Percentiles rank a stretch among this genome's conserved stretches.
Conservation (phyloP, 2,888 invertebrate species). For the Ditylenchus weischeri region DNA sequence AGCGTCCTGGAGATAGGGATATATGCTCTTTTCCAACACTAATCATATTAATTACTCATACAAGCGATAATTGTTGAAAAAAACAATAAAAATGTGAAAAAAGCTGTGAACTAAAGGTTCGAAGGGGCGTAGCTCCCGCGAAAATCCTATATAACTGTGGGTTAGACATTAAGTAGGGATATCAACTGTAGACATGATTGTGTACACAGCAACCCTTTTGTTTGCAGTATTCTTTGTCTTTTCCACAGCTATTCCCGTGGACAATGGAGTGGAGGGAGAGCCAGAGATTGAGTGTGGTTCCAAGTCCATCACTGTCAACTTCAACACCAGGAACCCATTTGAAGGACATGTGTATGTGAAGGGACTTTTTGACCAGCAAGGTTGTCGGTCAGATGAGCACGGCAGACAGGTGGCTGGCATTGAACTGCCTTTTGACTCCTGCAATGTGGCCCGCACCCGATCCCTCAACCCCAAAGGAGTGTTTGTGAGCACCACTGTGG, state of each 20-base stretch:
- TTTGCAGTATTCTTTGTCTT: slow-evolving; percentile 1
- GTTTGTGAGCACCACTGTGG: slow-evolving; percentile 57
- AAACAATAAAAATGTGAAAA: too few relatives aligned
- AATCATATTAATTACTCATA: too few relatives aligned
- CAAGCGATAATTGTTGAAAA: too few relatives aligned
- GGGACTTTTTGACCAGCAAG: slow-evolving; percentile 55
- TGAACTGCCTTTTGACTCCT: slow-evolving; percentile 57
- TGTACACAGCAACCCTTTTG: background rate
- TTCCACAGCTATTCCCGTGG: slow-evolving; percentile 51
- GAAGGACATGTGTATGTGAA: slow-evolving; percentile 54
- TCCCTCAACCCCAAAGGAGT: slow-evolving; percentile 58
- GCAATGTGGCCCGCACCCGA: slow-evolving; percentile 57
- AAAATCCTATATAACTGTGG: too few relatives aligned
- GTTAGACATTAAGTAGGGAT: too few relatives aligned
- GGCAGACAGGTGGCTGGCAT: slow-evolving; percentile 56
- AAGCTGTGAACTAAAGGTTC: too few relatives aligned
- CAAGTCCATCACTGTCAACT: slow-evolving; percentile 57
- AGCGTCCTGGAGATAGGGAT: too few relatives aligned
- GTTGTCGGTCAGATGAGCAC: slow-evolving; percentile 53
- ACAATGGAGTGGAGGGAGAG: slow-evolving; percentile 58
- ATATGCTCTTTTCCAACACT: too few relatives aligned
- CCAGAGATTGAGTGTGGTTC: slow-evolving; percentile 59
- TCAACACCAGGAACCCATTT: slow-evolving; percentile 57
- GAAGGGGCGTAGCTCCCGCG: too few relatives aligned
- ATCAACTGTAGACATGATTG: too few relatives aligned